A percentile compares a stretch with the other conserved stretches of the same genome.
phyloP scores from a whole-genome alignment of 2,797 vertebrate species.

The Phalloptychus januarius region DNA sequence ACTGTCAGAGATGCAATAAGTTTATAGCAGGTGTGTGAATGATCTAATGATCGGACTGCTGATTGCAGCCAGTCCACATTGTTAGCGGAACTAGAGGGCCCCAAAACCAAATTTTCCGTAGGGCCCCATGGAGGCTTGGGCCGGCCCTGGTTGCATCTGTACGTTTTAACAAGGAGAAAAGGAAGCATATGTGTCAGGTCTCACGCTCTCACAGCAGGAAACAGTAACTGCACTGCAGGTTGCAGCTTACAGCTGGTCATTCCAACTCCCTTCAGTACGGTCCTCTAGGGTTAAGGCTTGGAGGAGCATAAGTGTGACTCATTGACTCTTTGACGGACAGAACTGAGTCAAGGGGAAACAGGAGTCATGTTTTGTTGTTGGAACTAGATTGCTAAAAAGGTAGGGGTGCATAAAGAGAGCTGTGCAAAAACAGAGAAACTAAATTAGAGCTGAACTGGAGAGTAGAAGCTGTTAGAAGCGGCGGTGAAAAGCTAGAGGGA shows the following conservation, averaged over 20 bases:
- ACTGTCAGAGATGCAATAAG: too few relatives aligned
- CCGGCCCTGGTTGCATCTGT: too few relatives aligned
- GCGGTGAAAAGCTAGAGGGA: background rate
- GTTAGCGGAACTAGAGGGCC: too few relatives aligned
- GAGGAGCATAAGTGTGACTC: slow-evolving; percentile 43
- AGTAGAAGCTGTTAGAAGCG: background rate
- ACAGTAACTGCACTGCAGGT: slow-evolving; percentile 57
- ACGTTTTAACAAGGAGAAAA: slow-evolving; percentile 25
- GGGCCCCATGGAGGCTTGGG: too few relatives aligned
- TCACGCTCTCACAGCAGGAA: slow-evolving; percentile 25
- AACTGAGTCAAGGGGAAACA: slow-evolving; percentile 22
- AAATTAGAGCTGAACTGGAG: slow-evolving; percentile 8
- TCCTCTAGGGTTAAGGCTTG: slow-evolving; percentile 21
- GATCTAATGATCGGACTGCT: too few relatives aligned
- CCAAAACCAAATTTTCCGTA: too few relatives aligned
- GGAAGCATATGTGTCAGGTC: background rate
- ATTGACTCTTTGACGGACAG: slow-evolving; percentile 37
- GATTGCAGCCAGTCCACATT: too few relatives aligned
- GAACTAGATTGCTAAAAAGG: slow-evolving; percentile 20
- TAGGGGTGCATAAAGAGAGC: slow-evolving; percentile 13
- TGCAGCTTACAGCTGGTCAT: slow-evolving; percentile 55
- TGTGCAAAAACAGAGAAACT: slow-evolving; percentile 3
- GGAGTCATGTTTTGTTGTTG: slow-evolving; percentile 16
- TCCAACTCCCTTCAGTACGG: slow-evolving; percentile 27
- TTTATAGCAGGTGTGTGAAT: too few relatives aligned